Base-by-base conservation (phyloP, 2,113 vertebrate species). In the Axis porcinus region DNA sequence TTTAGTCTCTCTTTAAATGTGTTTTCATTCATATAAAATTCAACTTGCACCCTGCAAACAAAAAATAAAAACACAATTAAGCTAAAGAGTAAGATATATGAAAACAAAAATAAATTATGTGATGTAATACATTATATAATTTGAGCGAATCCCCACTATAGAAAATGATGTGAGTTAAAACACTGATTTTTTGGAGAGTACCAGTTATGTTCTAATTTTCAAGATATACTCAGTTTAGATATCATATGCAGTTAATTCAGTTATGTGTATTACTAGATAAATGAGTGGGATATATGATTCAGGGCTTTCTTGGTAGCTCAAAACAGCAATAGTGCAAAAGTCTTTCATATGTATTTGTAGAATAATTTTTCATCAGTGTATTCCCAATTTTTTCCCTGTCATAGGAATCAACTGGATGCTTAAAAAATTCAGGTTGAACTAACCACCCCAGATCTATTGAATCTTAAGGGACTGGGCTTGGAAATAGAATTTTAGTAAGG, bases 1-100 rank as follows among this genome's bases (percentile, higher is more conserved):
- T 99, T 99, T 93, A 99, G 98, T 96, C 99, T 99, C 95, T 99
- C 99, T 99, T 99, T 99, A 98, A 99, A 99, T 91, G 99, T 99
- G 45, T 99, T 99, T 99, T 99, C 99, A 96, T 99, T 99, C 98
- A 99, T 99, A 98, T 99, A 99, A 96, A 99, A 99, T 98, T 99
- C 99, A 97, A 99, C 99, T 98, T 99, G 99, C 79, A 99, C 99
- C 98, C 99, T 99, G 98, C 55, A 98, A 96, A 98, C 54, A 98
- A 30, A 98, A 98, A 98, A 98, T n/a, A 54, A 97, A 94, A 96
- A n/a, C 14, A 91, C 52, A 33, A 79, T 96, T 88, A 89, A 36
- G 47, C 30, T 79, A 45, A 89, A 94, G 9, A 87, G 6, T 28
- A 89, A 50, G 57, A 95, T 28, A 84, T 30, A 30, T 82, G 21